phyloP scores from a whole-genome alignment of 2,113 vertebrate species.

The Mobula birostris region DNA sequence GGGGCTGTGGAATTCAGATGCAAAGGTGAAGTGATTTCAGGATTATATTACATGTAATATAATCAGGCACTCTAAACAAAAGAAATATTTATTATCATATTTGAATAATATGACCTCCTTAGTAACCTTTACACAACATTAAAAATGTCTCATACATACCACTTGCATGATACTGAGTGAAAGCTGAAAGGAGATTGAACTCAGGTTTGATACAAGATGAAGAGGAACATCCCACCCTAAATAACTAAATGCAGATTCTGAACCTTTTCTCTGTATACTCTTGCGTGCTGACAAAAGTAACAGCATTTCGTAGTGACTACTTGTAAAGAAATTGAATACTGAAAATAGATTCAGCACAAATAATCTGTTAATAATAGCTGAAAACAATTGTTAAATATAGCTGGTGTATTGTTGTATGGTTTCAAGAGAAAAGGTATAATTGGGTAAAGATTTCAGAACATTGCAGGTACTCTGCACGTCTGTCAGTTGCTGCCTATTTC shows the following conservation, averaged over 20 bases:
- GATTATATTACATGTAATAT: not conserved
- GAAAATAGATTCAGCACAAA: not conserved
- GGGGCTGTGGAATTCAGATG: constrained; percentile 14
- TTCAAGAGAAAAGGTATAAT: not conserved
- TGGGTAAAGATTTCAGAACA: not conserved
- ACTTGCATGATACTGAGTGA: not conserved
- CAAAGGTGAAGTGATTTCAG: not conserved
- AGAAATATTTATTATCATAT: not conserved
- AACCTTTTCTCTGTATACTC: not conserved
- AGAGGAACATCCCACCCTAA: not conserved
- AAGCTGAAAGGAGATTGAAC: not conserved
- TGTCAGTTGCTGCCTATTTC: not conserved
- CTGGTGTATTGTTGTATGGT: not conserved
- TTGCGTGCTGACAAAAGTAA: not conserved
- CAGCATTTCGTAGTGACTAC: not conserved
- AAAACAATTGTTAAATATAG: not conserved
- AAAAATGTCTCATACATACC: not conserved
- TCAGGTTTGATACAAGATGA: not conserved
- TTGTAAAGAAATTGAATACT: not conserved
- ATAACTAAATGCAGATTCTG: not conserved
- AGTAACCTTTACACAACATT: not conserved
- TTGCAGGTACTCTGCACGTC: no score
- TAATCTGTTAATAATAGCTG: not conserved
- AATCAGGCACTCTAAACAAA: not conserved
- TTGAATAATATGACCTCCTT: not conserved